Evolutionary conservation across 2,113 vertebrate genomes (phyloP).

Genomic region (Larimichthys polyactis): DNA sequence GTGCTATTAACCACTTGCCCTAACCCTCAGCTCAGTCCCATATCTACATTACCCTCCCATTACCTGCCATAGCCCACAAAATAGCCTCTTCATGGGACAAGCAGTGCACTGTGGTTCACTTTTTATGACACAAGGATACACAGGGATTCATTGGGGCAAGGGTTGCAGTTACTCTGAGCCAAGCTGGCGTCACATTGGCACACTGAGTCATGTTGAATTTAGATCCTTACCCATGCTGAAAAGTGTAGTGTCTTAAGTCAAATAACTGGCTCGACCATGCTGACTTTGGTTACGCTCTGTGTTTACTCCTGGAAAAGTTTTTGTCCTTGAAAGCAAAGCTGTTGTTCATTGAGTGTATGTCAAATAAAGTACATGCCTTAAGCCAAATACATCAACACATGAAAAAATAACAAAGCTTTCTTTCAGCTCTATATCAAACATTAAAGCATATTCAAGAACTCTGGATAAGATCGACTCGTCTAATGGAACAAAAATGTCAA

Average conservation of each 20-base stretch:
- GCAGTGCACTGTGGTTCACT: constrained; percentile 31
- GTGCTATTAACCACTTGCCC: constrained; percentile 74
- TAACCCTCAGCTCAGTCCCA: constrained; percentile 57
- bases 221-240: constrained; percentile 13
- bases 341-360: constrained; percentile 58
- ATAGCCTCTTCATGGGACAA: constrained; percentile 30
- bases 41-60: constrained; percentile 70
- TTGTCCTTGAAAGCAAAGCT: constrained; percentile 50
- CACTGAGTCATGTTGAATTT: constrained; percentile 10
- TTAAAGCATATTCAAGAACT: constrained; percentile 23
- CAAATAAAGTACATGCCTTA: constrained; percentile 55
- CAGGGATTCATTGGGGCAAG: constrained; percentile 26
- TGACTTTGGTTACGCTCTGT: constrained; percentile 13
- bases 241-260: constrained; percentile 18
- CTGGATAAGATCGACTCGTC: not conserved
- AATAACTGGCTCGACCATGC: constrained; percentile 10
- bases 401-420: constrained; percentile 42
- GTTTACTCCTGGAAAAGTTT: constrained; percentile 32
- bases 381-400: constrained; percentile 44
- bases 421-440: constrained; percentile 46
- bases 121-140: constrained; percentile 37
- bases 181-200: constrained; percentile 32
- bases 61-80: constrained; percentile 67
- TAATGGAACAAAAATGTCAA: constrained; percentile 26
- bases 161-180: constrained; percentile 40